Evolutionary conservation across 2,888 invertebrate genomes (phyloP).

Genomic region (Sarcophaga rosellei): DNA sequence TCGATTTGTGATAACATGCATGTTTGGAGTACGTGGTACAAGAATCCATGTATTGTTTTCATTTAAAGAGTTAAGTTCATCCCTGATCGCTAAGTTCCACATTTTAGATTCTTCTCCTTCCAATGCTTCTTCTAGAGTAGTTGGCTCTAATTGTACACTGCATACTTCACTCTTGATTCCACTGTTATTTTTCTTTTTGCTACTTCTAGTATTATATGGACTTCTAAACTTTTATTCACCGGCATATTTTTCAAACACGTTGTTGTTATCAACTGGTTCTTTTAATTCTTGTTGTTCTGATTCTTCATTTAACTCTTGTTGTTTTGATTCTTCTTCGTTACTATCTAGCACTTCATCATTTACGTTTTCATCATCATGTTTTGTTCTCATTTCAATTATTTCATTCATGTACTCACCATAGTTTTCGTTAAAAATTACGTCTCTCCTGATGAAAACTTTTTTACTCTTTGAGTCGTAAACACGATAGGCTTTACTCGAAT

Average conservation of each 20-base stretch:
- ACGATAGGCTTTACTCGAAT: background rate
- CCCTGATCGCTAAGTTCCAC: slow-evolving; percentile 17
- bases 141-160: slow-evolving; percentile 33
- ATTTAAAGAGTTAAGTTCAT: slow-evolving; percentile 35
- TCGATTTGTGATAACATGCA: slow-evolving; percentile 37
- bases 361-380: slow-evolving; percentile 2
- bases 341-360: background rate
- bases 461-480: background rate
- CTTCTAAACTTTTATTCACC: slow-evolving; percentile 5
- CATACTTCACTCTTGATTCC: slow-evolving; percentile 20
- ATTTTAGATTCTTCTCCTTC: slow-evolving; percentile 19
- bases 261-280: background rate
- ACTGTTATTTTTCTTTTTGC: slow-evolving; percentile 5
- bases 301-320: background rate
- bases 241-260: background rate
- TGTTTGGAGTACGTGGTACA: slow-evolving; percentile 22
- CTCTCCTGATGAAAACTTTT: background rate
- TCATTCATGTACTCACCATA: background rate
- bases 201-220: slow-evolving; percentile 29
- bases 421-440: slow-evolving; percentile 40
- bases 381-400: background rate
- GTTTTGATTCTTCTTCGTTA: background rate
- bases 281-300: background rate
- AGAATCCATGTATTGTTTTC: slow-evolving; percentile 46
- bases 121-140: slow-evolving; percentile 45